Conservation (phyloP, 2,888 invertebrate genomes). For the Erebia epiphron region DNA sequence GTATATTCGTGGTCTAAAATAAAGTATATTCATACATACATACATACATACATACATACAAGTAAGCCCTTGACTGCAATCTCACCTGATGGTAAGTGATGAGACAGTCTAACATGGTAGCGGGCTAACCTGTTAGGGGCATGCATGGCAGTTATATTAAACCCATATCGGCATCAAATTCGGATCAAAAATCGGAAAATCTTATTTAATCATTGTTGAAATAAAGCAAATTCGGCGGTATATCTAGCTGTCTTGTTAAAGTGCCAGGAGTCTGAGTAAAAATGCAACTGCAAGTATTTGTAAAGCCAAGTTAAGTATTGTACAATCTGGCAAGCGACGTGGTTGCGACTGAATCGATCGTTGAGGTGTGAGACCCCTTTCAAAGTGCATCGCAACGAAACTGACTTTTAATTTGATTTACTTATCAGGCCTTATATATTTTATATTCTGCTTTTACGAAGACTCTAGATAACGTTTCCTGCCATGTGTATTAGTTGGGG, state of each 20-base stretch:
- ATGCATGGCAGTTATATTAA: too few species aligned
- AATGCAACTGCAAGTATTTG: constrained; percentile 14
- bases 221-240: constrained; percentile 7
- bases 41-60: too few species aligned
- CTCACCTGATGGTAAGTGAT: too few species aligned
- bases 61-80: too few species aligned
- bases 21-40: too few species aligned
- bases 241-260: constrained; percentile 12
- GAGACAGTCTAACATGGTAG: too few species aligned
- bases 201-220: not conserved
- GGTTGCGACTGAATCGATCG: constrained; percentile 7
- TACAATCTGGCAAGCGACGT: constrained; percentile 4
- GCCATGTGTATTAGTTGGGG: not conserved
- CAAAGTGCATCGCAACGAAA: constrained; percentile 11
- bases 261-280: constrained; percentile 8
- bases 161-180: too few species aligned
- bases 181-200: not conserved
- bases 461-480: not conserved
- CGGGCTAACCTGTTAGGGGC: too few species aligned
- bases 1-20: too few species aligned
- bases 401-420: constrained; percentile 12
- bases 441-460: not conserved
- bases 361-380: constrained; percentile 9
- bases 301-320: constrained; percentile 13
- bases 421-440: not conserved